These are phyloP conservation scores for Macropodus opercularis DNA, from an alignment of 2,797 vertebrate species.

Conservation along the genomic window DNA sequence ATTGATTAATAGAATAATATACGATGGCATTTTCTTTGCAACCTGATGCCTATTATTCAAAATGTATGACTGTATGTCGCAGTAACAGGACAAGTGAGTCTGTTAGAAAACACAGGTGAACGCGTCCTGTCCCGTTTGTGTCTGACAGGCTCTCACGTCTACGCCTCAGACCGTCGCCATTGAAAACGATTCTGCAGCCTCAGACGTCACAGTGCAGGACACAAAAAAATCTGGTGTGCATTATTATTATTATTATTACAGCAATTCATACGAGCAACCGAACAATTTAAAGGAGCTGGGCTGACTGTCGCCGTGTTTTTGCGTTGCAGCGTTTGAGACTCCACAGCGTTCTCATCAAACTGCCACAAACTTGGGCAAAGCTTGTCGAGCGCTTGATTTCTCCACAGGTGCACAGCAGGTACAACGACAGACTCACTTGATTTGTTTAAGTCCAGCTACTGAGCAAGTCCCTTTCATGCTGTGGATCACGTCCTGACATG, in stretches of 20 bases:
- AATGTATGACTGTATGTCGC: too few relatives aligned
- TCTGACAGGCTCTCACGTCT: not conserved
- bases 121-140: not conserved
- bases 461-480: not conserved
- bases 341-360: not conserved
- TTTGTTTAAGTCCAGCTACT: not conserved
- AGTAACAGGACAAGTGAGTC: not conserved
- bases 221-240: not conserved
- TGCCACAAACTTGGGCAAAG: not conserved
- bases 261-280: not conserved
- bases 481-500: not conserved
- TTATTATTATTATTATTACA: not conserved
- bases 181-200: not conserved
- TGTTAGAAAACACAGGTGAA: not conserved
- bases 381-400: constrained; percentile 36
- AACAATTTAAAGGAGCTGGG: not conserved
- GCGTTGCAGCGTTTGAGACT: constrained; percentile 38
- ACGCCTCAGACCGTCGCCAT: not conserved
- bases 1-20: too few relatives aligned
- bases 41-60: not conserved
- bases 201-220: not conserved
- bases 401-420: constrained; percentile 12
- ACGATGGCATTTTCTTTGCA: too few relatives aligned
- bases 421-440: not conserved
- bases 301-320: not conserved